Conservation (phyloP, 2,113 vertebrate species). For the Xiphophorus hellerii region DNA sequence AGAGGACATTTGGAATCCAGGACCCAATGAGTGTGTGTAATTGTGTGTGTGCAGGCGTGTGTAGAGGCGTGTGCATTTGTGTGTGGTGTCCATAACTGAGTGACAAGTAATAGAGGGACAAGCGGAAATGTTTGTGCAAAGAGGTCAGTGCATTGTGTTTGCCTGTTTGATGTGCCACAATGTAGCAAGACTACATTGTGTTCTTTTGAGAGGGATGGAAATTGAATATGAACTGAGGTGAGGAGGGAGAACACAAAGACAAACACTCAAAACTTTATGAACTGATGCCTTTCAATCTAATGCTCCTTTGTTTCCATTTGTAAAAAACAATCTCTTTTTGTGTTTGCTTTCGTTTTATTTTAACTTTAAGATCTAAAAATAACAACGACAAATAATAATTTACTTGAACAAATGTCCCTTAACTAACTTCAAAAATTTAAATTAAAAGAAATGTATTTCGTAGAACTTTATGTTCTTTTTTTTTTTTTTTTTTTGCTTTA, state of each 20-base stretch:
- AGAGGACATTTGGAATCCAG: conserved; percentile 29
- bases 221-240: conserved; percentile 58
- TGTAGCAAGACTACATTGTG: conserved; percentile 57
- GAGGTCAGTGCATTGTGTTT: conserved; percentile 68
- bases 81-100: conserved; percentile 46
- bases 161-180: conserved; percentile 66
- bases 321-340: not conserved
- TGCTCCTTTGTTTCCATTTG: not conserved
- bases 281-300: conserved; percentile 9
- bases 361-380: not conserved
- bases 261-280: conserved; percentile 17
- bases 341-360: not conserved
- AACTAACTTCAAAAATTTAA: not conserved
- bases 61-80: conserved; percentile 1
- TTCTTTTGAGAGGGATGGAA: conserved; percentile 56
- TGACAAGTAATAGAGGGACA: conserved; percentile 50
- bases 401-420: not conserved
- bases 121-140: conserved; percentile 63
- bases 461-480: too few relatives aligned
- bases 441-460: not conserved
- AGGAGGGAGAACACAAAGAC: conserved; percentile 55
- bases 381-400: not conserved
- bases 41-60: conserved; percentile 4
- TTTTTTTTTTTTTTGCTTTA: too few relatives aligned
- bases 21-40: conserved; percentile 1